Percentiles rank a stretch among this genome's conserved stretches.
Conservation (phyloP, 2,888 invertebrate genomes). For the Acronicta alni region DNA sequence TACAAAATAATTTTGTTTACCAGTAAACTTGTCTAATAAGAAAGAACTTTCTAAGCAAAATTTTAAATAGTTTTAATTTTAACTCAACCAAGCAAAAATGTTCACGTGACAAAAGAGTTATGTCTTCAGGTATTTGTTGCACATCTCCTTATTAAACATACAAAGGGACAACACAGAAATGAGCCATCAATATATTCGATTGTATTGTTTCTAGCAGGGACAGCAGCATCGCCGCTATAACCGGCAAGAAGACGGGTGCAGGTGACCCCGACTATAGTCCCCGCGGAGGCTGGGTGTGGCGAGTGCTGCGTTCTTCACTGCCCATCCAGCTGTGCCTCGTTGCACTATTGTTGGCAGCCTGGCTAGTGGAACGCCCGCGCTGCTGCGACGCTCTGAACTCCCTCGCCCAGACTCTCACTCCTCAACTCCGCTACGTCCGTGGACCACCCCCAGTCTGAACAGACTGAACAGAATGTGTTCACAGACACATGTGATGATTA, state of each 20-base stretch:
- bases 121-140: not conserved
- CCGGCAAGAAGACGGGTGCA: conserved; percentile 85
- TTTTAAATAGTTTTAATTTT: no score
- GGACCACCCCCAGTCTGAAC: conserved; percentile 94
- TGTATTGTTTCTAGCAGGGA: conserved; percentile 64
- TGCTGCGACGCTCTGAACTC: conserved; percentile 95
- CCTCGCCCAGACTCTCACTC: conserved; percentile 93
- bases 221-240: conserved; percentile 67
- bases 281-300: conserved; percentile 91
- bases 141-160: no score
- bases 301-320: conserved; percentile 93
- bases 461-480: conserved; percentile 52
- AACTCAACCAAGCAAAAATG: not conserved
- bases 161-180: not conserved
- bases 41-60: no score
- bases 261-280: conserved; percentile 89
- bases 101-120: not conserved
- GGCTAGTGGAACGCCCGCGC: conserved; percentile 92
- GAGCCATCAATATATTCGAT: not conserved
- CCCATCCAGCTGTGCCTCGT: conserved; percentile 94
- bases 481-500: conserved; percentile 47
- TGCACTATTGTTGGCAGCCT: conserved; percentile 93
- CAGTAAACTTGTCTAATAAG: no score
- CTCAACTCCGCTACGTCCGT: conserved; percentile 94
- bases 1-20: no score